Evolutionary conservation across 2,113 vertebrate species (phyloP).

Genomic region (Tragelaphus buxtoni): DNA sequence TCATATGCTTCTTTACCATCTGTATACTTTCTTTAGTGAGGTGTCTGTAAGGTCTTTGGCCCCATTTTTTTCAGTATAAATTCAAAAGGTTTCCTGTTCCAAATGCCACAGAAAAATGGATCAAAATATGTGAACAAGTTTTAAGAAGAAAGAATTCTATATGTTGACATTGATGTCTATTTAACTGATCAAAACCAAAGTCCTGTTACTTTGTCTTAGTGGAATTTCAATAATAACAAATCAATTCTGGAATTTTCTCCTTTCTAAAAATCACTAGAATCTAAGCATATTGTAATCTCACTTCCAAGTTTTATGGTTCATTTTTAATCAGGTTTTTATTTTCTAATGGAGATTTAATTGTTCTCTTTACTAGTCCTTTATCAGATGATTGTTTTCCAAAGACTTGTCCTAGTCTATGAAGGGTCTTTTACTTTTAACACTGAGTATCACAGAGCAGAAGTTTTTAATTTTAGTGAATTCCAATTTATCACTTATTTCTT

Average conservation of each 20-base stretch:
- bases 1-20: background rate
- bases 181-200: slow-evolving; percentile 72
- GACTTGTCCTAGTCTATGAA: background rate
- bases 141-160: slow-evolving; percentile 64
- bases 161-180: slow-evolving; percentile 67
- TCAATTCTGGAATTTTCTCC: slow-evolving; percentile 42
- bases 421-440: background rate
- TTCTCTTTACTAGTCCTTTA: background rate
- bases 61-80: background rate
- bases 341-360: background rate
- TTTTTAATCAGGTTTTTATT: background rate
- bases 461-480: background rate
- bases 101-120: slow-evolving; percentile 80
- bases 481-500: background rate
- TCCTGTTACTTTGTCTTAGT: slow-evolving; percentile 56
- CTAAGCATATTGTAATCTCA: slow-evolving; percentile 53
- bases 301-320: slow-evolving; percentile 14
- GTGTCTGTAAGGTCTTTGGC: background rate
- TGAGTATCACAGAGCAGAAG: background rate
- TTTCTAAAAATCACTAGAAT: slow-evolving; percentile 61
- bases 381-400: background rate
- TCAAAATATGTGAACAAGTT: slow-evolving; percentile 76
- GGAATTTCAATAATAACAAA: slow-evolving; percentile 73
- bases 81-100: slow-evolving; percentile 85
- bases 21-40: background rate